Base-by-base conservation (phyloP, 2,888 invertebrate species). In the Drosophila infuscata region DNA sequence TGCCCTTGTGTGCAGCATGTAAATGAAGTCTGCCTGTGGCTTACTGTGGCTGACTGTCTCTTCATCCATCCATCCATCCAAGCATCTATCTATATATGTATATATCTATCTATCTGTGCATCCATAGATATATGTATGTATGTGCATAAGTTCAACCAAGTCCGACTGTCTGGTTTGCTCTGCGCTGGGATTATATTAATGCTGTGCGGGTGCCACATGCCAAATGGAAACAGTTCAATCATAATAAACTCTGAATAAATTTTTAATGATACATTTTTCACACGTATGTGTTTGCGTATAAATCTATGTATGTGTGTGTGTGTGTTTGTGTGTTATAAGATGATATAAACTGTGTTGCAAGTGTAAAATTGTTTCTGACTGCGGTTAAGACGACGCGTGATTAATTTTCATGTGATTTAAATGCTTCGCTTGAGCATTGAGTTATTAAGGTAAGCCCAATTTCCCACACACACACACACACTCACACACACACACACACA, bases 201-300 rank as follows among this genome's bases (percentile, higher is more conserved):
- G 79, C 71, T 53, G 67, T 70, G 70, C 56, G 82, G 72, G 75
- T 79, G 82, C 82, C 80, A 80, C 76, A 82, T 82, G 82, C 78
- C 82, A 86, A 84, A 80, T 84, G 82, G 70, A 74, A 86, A 78
- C 84, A 87, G 89, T 82, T 86, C 84, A 86, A 86, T 86, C 89
- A 88, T 88, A 86, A 89, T 89, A 89, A 89, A 80, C 78, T 82
- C 69, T 38, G 62, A 79, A 83, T 82, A 70, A 64, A 81, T 82
- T 87, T 87, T 84, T 74, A 83, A 89, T 79, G 79, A 75, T 70
- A 70, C 66, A 54, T 46, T 60, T 46, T 43, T 57, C 36, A 61
- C 52, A 64, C 35, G 49, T 53, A 33, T 46, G 52, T 65, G 35
- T 46, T n/a, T 12, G 35, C 35, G 12, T 35, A 35, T 20, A 20